Evolutionary conservation across 2,888 invertebrate genomes (phyloP), one percentile per base, ranked within the genome.

Genomic region (Nymphalis c-album): DNA sequence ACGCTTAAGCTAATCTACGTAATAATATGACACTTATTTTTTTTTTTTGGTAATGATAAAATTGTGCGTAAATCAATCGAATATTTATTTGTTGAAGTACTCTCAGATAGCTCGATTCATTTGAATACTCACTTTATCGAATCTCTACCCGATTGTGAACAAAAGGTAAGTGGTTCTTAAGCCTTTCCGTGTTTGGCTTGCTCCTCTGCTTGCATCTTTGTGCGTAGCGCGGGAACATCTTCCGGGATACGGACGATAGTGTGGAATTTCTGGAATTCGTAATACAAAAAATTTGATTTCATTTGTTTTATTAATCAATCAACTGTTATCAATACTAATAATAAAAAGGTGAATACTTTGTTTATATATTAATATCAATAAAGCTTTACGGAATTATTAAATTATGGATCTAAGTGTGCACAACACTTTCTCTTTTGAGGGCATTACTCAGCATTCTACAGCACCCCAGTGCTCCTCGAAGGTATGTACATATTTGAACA

Each of bases 241-340:
- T 97, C 97, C 58, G 97, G 96, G 87, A 97, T 97, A 85, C 96
- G 94, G 58, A 97, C 95, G 77, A 98, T 94, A 71, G 94, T 92
- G 82, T 96, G 94, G 88, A 96, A 95, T 96, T 96, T 97, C 98
- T 98, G 90, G 0, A 93, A 93, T 50, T 17, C 3, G 50, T 20
- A 57, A 31, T 31, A 31, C 26, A 31, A 31, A 22, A 0, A 31
- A 6, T 31, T 31, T 31, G 26, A 6, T 31, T 6, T 31, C 26
- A 31, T 31, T 31, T 31, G 6, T 31, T 5, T 6, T 31, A 31
- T 6, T 6, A 31, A 31, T 31, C 26, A 31, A 31, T 5, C 6
- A 31, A 31, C 26, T 31, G 5, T 31, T 6, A 31, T 31, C 26
- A 31, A 31, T 31, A 31, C 26, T 31, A 6, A 31, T 31, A 31